Evolutionary conservation across 1,140 invertebrate species (phyloP), one percentile per base, ranked within the genome.

Genomic region (Platyscapa corneri): DNA sequence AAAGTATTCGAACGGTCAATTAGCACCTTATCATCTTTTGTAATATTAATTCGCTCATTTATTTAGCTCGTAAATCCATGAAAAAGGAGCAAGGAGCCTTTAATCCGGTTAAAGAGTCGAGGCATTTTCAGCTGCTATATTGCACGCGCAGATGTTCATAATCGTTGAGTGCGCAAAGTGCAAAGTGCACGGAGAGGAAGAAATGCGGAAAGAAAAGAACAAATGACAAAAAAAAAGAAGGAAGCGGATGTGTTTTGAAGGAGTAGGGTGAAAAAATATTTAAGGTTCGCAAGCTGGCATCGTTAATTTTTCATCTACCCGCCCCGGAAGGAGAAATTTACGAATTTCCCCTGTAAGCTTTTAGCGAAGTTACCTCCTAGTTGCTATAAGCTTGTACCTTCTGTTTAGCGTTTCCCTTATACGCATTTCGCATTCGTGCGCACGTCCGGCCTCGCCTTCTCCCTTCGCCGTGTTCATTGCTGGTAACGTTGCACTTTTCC

Each of bases 81-180:
- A n/a, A n/a, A n/a, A n/a, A n/a, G n/a, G n/a, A n/a, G n/a, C n/a
- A n/a, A n/a, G n/a, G n/a, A n/a, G n/a, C n/a, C n/a, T n/a, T n/a
- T n/a, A n/a, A n/a, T n/a, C n/a, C 5, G 12, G 42, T 46, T 46
- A 7, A 53, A 53, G 7, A 2, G 2, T 53, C 18, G 49, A 3
- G 8, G 67, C 30, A 72, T 72, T 72, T 37, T 23, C 16, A 23
- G 1, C 70, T 74, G 27, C 34, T 39, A 27, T 74, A 56, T 46
- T 65, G 30, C 27, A 39, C 18, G 37, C 60, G 60, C 60, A 70
- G 79, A 67, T 70, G 39, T 70, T 81, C 65, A n/a, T 49, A 81
- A 70, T 53, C 18, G 42, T 81, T 81, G 34, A 42, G 16, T 42
- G 12, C 14, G n/a, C 18, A 39, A 53, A 53, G 18, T 18, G 18